Evolutionary conservation across 2,113 vertebrate species (phyloP).

Genomic region (Piaya cayana): DNA sequence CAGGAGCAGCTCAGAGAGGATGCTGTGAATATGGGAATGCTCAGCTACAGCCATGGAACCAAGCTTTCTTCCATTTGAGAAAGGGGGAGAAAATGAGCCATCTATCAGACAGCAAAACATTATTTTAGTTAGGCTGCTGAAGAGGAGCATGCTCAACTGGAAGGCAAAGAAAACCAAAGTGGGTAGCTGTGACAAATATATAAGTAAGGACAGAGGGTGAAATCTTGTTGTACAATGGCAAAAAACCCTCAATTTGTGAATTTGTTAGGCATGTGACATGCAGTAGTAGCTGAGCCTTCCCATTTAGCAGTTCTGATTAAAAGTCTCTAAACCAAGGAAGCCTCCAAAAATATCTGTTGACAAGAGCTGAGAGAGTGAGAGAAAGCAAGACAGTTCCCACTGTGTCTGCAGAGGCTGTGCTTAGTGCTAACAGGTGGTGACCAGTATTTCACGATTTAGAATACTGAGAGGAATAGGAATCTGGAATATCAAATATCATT

Average conservation of each 20-base stretch:
- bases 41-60: neutral
- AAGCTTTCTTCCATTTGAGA: neutral
- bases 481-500: slow-evolving; percentile 53
- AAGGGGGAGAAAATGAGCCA: neutral
- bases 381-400: slow-evolving; percentile 49
- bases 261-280: neutral
- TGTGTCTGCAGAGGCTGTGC: slow-evolving; percentile 31
- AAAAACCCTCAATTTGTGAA: neutral
- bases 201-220: neutral
- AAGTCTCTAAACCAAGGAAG: slow-evolving; percentile 17
- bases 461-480: neutral
- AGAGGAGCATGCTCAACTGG: neutral
- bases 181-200: neutral
- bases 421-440: slow-evolving; percentile 46
- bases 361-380: slow-evolving; percentile 1
- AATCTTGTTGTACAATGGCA: neutral
- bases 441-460: neutral
- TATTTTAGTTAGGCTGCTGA: neutral
- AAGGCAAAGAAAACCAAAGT: neutral
- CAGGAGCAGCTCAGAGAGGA: neutral
- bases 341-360: neutral
- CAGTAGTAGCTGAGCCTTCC: neutral
- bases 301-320: slow-evolving; percentile 28
- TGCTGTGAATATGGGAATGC: neutral
- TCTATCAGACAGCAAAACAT: neutral